phyloP scores from a whole-genome alignment of 2,113 vertebrate genomes.

The Pelecanoides urinatrix region DNA sequence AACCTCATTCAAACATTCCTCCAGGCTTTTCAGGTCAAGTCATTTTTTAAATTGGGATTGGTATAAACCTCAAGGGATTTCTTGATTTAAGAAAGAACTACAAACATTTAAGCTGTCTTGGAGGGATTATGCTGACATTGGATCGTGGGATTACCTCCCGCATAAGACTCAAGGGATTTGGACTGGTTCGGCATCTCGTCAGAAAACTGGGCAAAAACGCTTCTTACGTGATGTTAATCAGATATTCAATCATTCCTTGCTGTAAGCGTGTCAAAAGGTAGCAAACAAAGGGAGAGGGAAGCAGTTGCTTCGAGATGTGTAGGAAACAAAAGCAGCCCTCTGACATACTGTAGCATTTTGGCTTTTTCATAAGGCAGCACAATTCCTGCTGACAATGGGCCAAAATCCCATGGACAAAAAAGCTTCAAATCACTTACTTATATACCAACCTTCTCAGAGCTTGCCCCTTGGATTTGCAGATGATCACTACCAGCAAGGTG shows the following conservation, averaged over 20 bases:
- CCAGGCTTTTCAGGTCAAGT: constrained; percentile 52
- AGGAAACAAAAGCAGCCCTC: neutral
- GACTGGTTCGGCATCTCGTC: constrained; percentile 60
- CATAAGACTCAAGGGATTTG: constrained; percentile 71
- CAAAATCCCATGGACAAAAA: neutral
- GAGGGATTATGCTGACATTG: constrained; percentile 71
- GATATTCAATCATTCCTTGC: constrained; percentile 42
- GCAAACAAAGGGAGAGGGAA: constrained; percentile 19
- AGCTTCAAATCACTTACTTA: neutral
- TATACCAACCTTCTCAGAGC: neutral
- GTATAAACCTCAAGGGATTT: constrained; percentile 67
- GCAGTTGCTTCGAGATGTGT: neutral
- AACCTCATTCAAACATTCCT: constrained; percentile 52
- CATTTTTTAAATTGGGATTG: constrained; percentile 64
- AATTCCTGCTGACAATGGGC: neutral
- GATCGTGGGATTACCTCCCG: constrained; percentile 71
- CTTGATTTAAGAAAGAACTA: constrained; percentile 72
- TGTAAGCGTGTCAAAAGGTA: constrained; percentile 39
- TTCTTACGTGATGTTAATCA: constrained; percentile 69
- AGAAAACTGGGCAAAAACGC: constrained; percentile 59
- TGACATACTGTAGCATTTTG: neutral
- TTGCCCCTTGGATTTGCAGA: neutral
- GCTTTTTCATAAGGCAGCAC: neutral
- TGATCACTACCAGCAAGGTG: neutral
- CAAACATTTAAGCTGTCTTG: constrained; percentile 74